Evolutionary conservation across 2,888 invertebrate species (phyloP).

Genomic region (Candidula unifasciata): DNA sequence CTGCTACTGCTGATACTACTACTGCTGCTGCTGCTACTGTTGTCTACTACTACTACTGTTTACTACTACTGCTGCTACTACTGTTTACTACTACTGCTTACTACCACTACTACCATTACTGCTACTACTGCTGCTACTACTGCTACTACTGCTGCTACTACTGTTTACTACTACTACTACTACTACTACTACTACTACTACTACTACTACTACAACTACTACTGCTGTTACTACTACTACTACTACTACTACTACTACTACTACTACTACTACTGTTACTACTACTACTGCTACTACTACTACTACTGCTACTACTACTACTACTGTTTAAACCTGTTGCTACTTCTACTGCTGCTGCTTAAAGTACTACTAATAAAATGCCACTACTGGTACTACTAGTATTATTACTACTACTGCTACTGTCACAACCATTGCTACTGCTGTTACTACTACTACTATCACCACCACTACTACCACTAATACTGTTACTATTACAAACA

Average conservation of each 20-base stretch:
- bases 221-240: slow-evolving; percentile 6
- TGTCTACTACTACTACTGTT: neutral
- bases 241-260: slow-evolving; percentile 49
- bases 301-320: slow-evolving; percentile 27
- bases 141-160: too few relatives aligned
- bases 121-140: too few relatives aligned
- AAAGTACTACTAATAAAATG: fast-evolving
- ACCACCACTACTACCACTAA: too few relatives aligned
- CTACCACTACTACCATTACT: too few relatives aligned
- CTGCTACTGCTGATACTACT: too few relatives aligned
- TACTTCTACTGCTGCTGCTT: slow-evolving; percentile 33
- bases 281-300: slow-evolving; percentile 51
- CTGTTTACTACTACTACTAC: slow-evolving; percentile 5
- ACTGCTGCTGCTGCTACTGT: neutral
- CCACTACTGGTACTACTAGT: too few relatives aligned
- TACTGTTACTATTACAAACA: too few relatives aligned
- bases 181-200: neutral
- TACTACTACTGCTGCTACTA: neutral
- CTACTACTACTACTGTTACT: slow-evolving; percentile 50
- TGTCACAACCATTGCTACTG: too few relatives aligned
- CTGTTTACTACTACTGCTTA: neutral
- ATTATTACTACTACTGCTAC: too few relatives aligned
- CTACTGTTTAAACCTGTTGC: neutral
- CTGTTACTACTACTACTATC: too few relatives aligned
- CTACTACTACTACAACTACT: slow-evolving; percentile 1